Base-by-base conservation (phyloP, 2,113 vertebrate genomes). In the Physeter macrocephalus region DNA sequence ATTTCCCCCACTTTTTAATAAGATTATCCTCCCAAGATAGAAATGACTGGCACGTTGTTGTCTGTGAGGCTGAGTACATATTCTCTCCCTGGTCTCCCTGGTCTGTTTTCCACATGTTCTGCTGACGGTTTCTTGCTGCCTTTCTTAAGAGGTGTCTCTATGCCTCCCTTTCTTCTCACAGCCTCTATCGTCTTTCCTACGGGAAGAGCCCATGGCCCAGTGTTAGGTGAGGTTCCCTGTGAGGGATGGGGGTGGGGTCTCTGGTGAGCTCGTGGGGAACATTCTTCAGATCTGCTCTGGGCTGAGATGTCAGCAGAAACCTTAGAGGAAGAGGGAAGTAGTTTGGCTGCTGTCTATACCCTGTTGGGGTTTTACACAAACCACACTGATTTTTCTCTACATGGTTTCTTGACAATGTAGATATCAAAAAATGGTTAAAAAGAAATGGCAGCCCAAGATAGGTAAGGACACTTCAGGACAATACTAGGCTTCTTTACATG, bases 341-440 rank as follows among this genome's bases (percentile, higher is more conserved):
- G 77, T 83, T n/a, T 75, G 93, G 66, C 85, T 80, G 41, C 64
- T 77, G 75, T 88, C 57, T 94, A 27, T 5, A 93, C 64, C 41
- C 72, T 41, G n/a, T 34, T 67, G 66, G 94, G 90, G 81, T 72
- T 96, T 86, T 34, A 67, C 88, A 85, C 81, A 95, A 91, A 94
- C 88, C 94, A 94, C 77, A 88, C 39, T 74, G 90, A 72, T 92
- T 96, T 96, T 97, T 77, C 13, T 96, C 71, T 72, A n/a, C n/a
- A 20, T 46, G 18, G 39, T 82, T 96, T 96, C 85, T 95, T 95
- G 97, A 67, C 85, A 85, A 62, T 49, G 57, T 62, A 59, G 41
- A 96, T 90, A 89, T 81, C 66, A 95, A 97, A 96, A 96, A 69
- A 77, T 64, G 36, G 75, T 57, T 81, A 52, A 62, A 57, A 82